A percentile compares a stretch with the other conserved stretches of the same genome.
Conservation (phyloP, 2,888 invertebrate species). For the Cyclophora albipunctata region DNA sequence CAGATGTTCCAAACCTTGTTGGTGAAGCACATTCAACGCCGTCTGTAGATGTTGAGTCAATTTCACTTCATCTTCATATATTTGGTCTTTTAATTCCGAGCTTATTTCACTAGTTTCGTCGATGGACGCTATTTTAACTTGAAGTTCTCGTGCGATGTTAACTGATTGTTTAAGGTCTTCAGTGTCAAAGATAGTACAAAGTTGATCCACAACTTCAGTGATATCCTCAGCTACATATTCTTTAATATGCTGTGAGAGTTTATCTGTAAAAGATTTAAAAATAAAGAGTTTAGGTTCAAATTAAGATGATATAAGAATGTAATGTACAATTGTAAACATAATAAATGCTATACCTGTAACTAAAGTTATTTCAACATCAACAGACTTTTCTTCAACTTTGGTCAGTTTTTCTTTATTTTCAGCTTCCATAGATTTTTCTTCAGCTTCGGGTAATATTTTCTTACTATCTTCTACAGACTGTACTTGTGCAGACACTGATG, state of each 20-base stretch:
- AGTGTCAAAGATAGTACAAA: constrained; percentile 21
- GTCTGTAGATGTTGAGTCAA: constrained; percentile 24
- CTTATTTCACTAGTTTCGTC: constrained; percentile 2
- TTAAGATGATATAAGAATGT: neutral
- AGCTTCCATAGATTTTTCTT: constrained; percentile 2
- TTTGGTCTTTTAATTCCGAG: constrained; percentile 12
- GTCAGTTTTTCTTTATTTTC: constrained; percentile 6
- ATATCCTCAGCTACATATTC: constrained; percentile 34
- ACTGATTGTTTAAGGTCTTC: constrained; percentile 29
- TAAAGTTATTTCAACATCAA: neutral
- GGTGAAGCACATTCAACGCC: constrained; percentile 21
- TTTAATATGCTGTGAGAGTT: constrained; percentile 33
- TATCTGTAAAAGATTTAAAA: constrained; percentile 22
- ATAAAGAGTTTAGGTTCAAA: neutral
- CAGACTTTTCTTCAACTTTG: neutral
- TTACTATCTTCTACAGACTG: too few species aligned
- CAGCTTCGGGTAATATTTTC: constrained; percentile 1
- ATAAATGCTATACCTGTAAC: too few species aligned
- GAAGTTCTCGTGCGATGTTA: constrained; percentile 32
- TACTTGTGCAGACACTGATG: too few species aligned
- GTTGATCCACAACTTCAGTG: constrained; percentile 23
- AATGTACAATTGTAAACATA: too few species aligned
- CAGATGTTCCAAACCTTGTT: constrained; percentile 19
- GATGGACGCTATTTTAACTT: constrained; percentile 19
- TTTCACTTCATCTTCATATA: constrained; percentile 18